These are phyloP conservation scores for Willowsia nigromaculata DNA, from an alignment of 2,888 invertebrate species.

Conservation along the genomic window DNA sequence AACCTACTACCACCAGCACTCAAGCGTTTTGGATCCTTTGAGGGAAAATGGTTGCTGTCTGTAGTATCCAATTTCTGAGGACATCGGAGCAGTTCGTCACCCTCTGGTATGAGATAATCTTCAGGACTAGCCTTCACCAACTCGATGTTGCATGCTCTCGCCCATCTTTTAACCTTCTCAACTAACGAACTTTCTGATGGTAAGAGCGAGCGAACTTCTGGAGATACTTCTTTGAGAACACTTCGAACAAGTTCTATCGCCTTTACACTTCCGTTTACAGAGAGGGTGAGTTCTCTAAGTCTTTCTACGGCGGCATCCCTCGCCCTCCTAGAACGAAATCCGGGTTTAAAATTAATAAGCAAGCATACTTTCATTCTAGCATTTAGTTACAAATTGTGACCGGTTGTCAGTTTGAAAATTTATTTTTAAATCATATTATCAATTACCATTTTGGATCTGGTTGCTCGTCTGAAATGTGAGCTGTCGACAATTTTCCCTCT, in stretches of 20 bases:
- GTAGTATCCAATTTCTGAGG: too few species aligned
- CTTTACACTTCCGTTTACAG: conserved; percentile 15
- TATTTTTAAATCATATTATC: too few species aligned
- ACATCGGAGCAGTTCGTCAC: too few species aligned
- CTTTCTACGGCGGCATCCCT: conserved; percentile 50
- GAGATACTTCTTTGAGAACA: conserved; percentile 39
- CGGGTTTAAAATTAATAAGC: too few species aligned
- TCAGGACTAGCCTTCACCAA: background rate
- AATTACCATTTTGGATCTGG: background rate
- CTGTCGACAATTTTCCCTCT: background rate
- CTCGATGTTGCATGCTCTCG: background rate
- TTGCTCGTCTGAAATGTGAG: background rate
- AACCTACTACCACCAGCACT: too few species aligned
- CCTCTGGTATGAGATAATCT: conserved; percentile 6
- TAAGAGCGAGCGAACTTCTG: background rate
- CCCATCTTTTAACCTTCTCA: conserved; percentile 36
- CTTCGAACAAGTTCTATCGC: conserved; percentile 30
- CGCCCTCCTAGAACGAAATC: conserved; percentile 38
- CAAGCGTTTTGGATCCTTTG: too few species aligned
- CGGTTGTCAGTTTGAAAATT: too few species aligned
- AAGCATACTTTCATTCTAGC: too few species aligned
- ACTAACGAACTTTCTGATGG: conserved; percentile 8
- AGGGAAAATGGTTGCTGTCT: too few species aligned
- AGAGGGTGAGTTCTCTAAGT: conserved; percentile 18
- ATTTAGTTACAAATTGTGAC: too few species aligned